Evolutionary conservation across 2,888 invertebrate genomes (phyloP).

Genomic region (Chrysina gloriosa): DNA sequence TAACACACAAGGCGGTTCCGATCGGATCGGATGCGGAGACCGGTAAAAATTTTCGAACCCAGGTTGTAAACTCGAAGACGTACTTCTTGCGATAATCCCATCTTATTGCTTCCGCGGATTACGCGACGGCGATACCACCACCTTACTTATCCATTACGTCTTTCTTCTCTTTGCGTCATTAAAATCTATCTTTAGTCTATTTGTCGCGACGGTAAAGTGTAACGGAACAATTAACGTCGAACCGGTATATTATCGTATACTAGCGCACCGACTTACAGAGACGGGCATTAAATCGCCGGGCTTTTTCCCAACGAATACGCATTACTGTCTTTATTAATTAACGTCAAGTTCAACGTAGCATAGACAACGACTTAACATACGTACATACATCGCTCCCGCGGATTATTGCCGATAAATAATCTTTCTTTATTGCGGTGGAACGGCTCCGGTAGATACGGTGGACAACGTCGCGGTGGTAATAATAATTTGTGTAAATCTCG

Average conservation of each 20-base stretch:
- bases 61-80: too few species aligned
- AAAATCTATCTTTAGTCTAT: too few species aligned
- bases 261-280: not conserved
- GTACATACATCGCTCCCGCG: conserved; percentile 3
- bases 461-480: not conserved
- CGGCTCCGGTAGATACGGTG: conserved; percentile 7
- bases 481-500: conserved; percentile 33
- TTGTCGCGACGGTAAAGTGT: not conserved
- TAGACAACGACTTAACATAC: conserved; percentile 18
- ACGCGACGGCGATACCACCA: too few species aligned
- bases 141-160: too few species aligned
- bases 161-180: too few species aligned
- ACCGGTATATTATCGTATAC: not conserved
- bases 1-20: too few species aligned
- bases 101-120: too few species aligned
- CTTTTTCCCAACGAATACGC: conserved; percentile 5
- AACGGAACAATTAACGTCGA: not conserved
- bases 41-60: too few species aligned
- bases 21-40: too few species aligned
- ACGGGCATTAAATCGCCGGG: not conserved
- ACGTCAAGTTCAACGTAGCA: conserved; percentile 27
- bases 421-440: conserved; percentile 36
- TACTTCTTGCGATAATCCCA: too few species aligned
- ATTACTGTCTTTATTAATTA: conserved; percentile 26
- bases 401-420: conserved; percentile 41